Evolutionary conservation across 2,113 vertebrate species (phyloP).

Genomic region (zebrafish (Danio rerio)): GRCz12tu NC_133185.1:34849001-34849500

Average conservation of each 20-base stretch:
- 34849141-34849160: too few species aligned
- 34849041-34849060: too few species aligned
- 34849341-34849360: constrained; percentile 81
- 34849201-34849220: neutral
- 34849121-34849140: too few species aligned
- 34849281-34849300: constrained; percentile 75
- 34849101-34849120: too few species aligned
- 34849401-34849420: constrained; percentile 80
- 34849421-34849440: constrained; percentile 80
- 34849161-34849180: too few species aligned
- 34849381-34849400: constrained; percentile 78
- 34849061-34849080: too few species aligned
- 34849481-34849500: constrained; percentile 34
- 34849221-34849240: neutral
- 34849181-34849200: neutral
- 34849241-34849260: constrained; percentile 61
- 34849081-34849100: too few species aligned
- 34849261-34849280: constrained; percentile 71
- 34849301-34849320: constrained; percentile 76
- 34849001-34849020: too few species aligned
- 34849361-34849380: constrained; percentile 82
- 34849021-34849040: too few species aligned
- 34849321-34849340: constrained; percentile 74
- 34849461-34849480: constrained; percentile 49
- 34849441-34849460: constrained; percentile 56